Evolutionary conservation across 2,797 vertebrate species (phyloP).

Genomic region (Brachyrhaphis roseni): DNA sequence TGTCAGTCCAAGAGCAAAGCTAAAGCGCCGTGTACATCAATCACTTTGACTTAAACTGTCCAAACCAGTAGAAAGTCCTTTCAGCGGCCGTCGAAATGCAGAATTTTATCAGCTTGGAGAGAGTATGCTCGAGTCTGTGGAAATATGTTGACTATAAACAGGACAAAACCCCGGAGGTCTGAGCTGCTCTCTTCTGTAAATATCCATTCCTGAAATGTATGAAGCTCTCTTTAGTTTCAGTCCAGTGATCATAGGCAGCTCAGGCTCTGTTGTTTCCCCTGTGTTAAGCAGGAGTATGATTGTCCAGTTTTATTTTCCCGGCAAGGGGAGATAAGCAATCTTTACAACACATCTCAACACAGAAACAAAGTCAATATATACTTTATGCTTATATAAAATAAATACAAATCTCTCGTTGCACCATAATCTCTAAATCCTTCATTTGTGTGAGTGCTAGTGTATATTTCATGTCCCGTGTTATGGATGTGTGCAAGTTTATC

Average conservation of each 20-base stretch:
- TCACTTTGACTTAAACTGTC: slow-evolving; percentile 70
- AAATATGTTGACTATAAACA: slow-evolving; percentile 45
- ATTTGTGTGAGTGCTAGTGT: slow-evolving; percentile 50
- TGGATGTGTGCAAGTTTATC: slow-evolving; percentile 33
- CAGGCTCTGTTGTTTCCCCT: slow-evolving; percentile 43
- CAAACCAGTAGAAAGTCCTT: slow-evolving; percentile 62
- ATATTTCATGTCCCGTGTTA: slow-evolving; percentile 41
- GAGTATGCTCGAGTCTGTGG: slow-evolving; percentile 45
- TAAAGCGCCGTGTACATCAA: slow-evolving; percentile 72
- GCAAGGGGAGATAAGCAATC: slow-evolving; percentile 55
- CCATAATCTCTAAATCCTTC: slow-evolving; percentile 44
- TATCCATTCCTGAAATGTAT: slow-evolving; percentile 43
- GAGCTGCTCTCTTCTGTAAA: slow-evolving; percentile 40
- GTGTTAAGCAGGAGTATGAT: slow-evolving; percentile 54
- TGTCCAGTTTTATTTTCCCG: slow-evolving; percentile 67
- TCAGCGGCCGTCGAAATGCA: slow-evolving; percentile 60
- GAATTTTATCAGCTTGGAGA: slow-evolving; percentile 47
- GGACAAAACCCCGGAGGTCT: slow-evolving; percentile 48
- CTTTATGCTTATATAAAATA: slow-evolving; percentile 83
- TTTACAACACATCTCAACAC: slow-evolving; percentile 75
- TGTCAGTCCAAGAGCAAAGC: slow-evolving; percentile 68
- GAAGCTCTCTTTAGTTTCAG: slow-evolving; percentile 46
- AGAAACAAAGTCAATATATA: slow-evolving; percentile 79
- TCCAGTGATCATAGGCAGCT: slow-evolving; percentile 35
- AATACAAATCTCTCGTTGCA: slow-evolving; percentile 82